Evolutionary conservation across 1,140 invertebrate genomes (phyloP).

Genomic region (Rhagoletis zephyria): DNA sequence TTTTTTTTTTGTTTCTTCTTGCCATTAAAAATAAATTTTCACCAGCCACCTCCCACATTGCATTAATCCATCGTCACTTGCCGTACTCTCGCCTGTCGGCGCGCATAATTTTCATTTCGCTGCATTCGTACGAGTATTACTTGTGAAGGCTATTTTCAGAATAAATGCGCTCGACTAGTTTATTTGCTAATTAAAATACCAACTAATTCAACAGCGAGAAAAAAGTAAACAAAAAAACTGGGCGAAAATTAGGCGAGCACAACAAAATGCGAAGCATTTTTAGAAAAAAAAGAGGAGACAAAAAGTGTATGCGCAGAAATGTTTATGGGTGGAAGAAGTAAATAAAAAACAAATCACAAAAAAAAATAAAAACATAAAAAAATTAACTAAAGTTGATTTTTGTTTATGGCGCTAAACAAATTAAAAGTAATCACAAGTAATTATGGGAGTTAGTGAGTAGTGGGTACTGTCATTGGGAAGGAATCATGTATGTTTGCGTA

Average conservation of each 20-base stretch:
- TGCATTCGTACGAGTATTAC: background rate
- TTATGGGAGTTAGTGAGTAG: background rate
- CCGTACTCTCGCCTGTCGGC: background rate
- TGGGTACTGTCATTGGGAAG: background rate
- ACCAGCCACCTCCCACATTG: background rate
- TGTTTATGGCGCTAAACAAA: background rate
- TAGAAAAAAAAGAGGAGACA: background rate
- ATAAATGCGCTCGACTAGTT: background rate
- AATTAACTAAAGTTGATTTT: background rate
- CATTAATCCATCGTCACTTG: slow-evolving; percentile 1
- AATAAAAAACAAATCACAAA: too few relatives aligned
- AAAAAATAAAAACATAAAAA: too few relatives aligned
- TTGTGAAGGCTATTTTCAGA: background rate
- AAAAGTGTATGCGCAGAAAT: background rate
- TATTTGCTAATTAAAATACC: slow-evolving; percentile 32
- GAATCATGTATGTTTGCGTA: too few relatives aligned
- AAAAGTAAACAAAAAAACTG: background rate
- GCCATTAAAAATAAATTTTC: background rate
- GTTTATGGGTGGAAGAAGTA: background rate
- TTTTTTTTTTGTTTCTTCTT: background rate
- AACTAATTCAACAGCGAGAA: background rate
- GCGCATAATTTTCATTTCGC: background rate
- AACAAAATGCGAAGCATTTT: background rate
- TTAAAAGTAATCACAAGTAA: background rate
- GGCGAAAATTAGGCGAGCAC: background rate